Percentiles rank a stretch among this genome's conserved stretches.
phyloP scores from a whole-genome alignment of 1,140 invertebrate species.

The Conus ventricosus region DNA sequence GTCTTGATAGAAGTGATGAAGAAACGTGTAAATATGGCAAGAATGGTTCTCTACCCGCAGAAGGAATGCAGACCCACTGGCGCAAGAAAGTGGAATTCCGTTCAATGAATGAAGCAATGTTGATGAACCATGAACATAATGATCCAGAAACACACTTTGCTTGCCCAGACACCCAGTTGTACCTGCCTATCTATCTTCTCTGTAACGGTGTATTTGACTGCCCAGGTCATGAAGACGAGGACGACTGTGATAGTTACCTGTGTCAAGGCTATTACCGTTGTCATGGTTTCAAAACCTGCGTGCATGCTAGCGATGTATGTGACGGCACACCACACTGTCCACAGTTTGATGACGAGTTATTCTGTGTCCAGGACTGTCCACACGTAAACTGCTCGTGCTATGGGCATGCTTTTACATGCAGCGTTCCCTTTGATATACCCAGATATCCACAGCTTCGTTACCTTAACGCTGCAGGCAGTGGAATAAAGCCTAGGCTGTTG shows the following conservation, averaged over 20 bases:
- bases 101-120: background rate
- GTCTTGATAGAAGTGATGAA: background rate
- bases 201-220: slow-evolving; percentile 34
- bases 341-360: slow-evolving; percentile 29
- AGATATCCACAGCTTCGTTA: background rate
- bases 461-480: too few species aligned
- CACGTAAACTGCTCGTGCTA: slow-evolving; percentile 26
- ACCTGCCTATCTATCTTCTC: background rate
- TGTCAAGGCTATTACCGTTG: slow-evolving; percentile 43
- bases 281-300: too few species aligned
- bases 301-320: too few species aligned
- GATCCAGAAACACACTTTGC: slow-evolving; percentile 18
- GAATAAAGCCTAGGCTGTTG: background rate
- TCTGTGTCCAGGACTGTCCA: slow-evolving; percentile 30
- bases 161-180: slow-evolving; percentile 7
- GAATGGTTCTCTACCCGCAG: too few species aligned
- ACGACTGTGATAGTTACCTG: background rate
- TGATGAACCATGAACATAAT: too few species aligned
- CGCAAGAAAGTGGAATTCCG: background rate
- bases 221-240: background rate
- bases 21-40: too few species aligned
- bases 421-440: background rate
- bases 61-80: background rate
- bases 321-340: too few species aligned
- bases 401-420: slow-evolving; percentile 28